Evolutionary conservation across 1,140 invertebrate species (phyloP), one percentile per base, ranked within the genome.

Genomic region (Drosophila guanche): DNA sequence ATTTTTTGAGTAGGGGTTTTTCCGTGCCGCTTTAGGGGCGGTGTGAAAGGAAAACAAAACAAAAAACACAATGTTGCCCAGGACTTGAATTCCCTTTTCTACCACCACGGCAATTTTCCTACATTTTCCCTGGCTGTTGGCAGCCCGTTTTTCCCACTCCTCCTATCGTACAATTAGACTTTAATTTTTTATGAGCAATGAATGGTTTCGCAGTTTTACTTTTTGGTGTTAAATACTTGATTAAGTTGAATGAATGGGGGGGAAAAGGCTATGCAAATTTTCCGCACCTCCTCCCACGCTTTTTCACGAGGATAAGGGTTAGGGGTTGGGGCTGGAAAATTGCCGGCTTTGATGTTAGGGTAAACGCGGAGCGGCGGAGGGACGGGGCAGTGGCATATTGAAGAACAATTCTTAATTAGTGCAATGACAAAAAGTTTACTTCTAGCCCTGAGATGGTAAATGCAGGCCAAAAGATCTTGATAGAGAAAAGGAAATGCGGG

Each of bases 161-260:
- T 37, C 60, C 63, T 47, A 29, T 52, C 56, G 62, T 61, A 76
- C 83, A 85, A 88, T 85, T 85, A 75, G 83, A 78, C 60, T 88
- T 88, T 63, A 77, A 85, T 85, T 85, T 85, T 85, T 85, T 88
- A 85, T 85, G 83, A 85, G 81, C 81, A 81, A 74, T 74, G 81
- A 85, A 88, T 86, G 77, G 73, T 80, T 75, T 77, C 60, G 61
- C 72, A 74, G 63, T 85, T 76, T 76, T 73, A 68, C 68, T 80
- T 85, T 85, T 80, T 76, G 68, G 83, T 86, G 80, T 77, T 80
- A 86, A 85, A 86, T 85, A 74, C 83, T 77, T 88, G 81, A 85
- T 88, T 88, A 81, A 77, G 69, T 74, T 85, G 67, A 58, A 83
- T 76, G 62, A 37, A 37, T 12, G 16, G 33, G 10, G 7, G 33